Evolutionary conservation across 2,888 invertebrate species (phyloP).

Genomic region (Epinotia bilunana): DNA sequence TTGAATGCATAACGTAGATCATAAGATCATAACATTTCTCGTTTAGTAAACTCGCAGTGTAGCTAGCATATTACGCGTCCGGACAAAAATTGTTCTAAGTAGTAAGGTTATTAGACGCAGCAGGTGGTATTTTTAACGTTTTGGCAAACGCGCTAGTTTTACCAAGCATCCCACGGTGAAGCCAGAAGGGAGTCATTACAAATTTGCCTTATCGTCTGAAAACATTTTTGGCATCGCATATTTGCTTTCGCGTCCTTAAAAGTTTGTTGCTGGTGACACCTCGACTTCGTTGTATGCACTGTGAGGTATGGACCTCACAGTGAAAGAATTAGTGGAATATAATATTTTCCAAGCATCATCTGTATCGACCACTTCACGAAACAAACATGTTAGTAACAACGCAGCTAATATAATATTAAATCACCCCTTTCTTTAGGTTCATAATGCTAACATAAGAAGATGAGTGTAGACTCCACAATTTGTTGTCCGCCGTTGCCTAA

Average conservation of each 20-base stretch:
- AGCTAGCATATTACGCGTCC: neutral
- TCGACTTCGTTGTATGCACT: no score
- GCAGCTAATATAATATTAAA: no score
- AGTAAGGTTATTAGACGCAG: slow-evolving; percentile 8
- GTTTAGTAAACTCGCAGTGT: neutral
- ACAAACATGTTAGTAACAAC: no score
- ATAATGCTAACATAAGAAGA: no score
- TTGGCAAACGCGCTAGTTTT: slow-evolving; percentile 25
- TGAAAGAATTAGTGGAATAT: neutral
- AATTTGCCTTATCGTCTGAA: neutral
- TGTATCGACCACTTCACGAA: neutral
- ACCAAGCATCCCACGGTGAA: neutral
- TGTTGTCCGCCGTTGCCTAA: neutral
- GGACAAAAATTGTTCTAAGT: slow-evolving; percentile 9
- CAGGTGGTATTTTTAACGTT: slow-evolving; percentile 19
- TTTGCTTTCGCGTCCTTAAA: neutral
- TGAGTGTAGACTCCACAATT: no score
- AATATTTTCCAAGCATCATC: neutral
- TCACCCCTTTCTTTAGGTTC: no score
- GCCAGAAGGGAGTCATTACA: slow-evolving; percentile 12
- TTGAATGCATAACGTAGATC: neutral
- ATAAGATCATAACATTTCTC: neutral
- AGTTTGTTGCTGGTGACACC: no score
- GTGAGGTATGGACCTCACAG: no score
- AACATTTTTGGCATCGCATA: neutral